Evolutionary conservation across 2,888 invertebrate genomes (phyloP).

Genomic region (Yponomeuta sedellus): DNA sequence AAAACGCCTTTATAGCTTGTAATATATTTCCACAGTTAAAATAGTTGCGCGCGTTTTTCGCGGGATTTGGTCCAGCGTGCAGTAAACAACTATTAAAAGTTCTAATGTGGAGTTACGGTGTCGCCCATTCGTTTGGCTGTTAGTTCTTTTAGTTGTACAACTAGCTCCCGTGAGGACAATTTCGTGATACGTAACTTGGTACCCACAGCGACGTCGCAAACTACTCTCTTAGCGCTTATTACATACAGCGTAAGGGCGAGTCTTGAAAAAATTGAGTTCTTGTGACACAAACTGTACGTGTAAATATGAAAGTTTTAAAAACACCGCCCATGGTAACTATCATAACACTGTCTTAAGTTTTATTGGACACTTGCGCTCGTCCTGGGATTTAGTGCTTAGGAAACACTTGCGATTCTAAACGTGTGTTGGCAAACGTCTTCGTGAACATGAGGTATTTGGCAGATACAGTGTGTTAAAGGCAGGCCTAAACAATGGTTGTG

Average conservation of each 20-base stretch:
- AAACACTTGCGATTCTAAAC: not conserved
- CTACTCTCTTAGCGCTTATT: not conserved
- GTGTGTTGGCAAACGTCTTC: not conserved
- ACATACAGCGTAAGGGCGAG: not conserved
- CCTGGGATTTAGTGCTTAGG: not conserved
- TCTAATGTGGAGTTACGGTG: slow-evolving; percentile 17
- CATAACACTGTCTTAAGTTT: not conserved
- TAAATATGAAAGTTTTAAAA: not conserved
- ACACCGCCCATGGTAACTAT: not conserved
- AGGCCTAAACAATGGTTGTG: no score
- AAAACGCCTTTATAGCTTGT: not conserved
- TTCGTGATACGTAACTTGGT: not conserved
- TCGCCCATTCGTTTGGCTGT: not conserved
- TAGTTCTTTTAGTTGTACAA: slow-evolving; percentile 3
- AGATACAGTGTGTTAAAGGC: no score
- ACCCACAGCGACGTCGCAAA: not conserved
- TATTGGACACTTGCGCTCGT: not conserved
- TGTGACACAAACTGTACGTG: not conserved
- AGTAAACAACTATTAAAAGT: slow-evolving; percentile 11
- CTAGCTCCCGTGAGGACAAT: not conserved
- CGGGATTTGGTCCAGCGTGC: not conserved
- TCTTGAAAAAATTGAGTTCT: not conserved
- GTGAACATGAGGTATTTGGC: not conserved
- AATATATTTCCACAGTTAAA: not conserved
- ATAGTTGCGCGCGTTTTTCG: not conserved